These are phyloP conservation scores for Drosophila athabasca DNA, from an alignment of 1,140 invertebrate species.

Conservation along the genomic window DNA sequence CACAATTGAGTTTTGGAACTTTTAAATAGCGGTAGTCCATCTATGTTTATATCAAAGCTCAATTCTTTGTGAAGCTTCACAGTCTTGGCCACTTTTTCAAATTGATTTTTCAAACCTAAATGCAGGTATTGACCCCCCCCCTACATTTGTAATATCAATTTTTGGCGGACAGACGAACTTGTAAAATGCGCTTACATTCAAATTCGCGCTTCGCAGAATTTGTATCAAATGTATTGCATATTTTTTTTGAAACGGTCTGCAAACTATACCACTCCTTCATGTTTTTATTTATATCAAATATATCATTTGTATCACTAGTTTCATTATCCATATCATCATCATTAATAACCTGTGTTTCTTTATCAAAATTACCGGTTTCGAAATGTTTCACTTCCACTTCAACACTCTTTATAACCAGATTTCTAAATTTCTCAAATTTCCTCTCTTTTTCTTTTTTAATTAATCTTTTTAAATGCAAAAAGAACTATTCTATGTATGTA, in stretches of 20 bases:
- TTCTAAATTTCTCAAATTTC: neutral
- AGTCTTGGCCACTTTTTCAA: neutral
- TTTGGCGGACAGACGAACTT: neutral
- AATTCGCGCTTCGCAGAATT: neutral
- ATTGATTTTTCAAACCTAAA: neutral
- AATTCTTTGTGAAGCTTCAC: neutral
- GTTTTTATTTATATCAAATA: neutral
- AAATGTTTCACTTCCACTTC: neutral
- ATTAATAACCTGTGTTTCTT: too few species aligned
- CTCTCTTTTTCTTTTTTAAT: neutral
- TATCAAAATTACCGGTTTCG: neutral
- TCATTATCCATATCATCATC: neutral
- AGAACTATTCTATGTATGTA: too few species aligned
- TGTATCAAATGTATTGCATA: neutral
- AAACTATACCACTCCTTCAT: neutral
- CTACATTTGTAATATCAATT: neutral
- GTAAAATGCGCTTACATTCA: neutral
- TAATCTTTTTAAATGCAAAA: neutral
- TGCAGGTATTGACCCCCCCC: neutral
- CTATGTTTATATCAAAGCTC: slow-evolving; percentile 8
- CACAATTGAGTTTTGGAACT: too few species aligned
- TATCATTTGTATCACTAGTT: neutral
- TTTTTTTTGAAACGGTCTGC: neutral
- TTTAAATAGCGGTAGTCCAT: neutral
- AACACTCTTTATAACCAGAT: neutral